phyloP scores from a whole-genome alignment of 1,140 invertebrate genomes.

The Temnothorax longispinosus region DNA sequence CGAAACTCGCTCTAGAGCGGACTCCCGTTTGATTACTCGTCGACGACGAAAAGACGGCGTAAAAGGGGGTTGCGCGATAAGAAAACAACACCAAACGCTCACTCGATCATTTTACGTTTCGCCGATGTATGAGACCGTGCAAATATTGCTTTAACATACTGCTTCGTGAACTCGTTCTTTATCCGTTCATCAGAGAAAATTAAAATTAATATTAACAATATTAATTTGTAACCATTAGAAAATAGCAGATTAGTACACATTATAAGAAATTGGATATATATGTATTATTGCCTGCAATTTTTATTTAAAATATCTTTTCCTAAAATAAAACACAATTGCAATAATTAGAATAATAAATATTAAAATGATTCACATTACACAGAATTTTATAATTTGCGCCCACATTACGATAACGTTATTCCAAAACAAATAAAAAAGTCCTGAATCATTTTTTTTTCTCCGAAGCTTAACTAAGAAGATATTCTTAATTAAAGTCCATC shows the following conservation, averaged over 20 bases:
- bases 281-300: background rate
- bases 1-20: constrained; percentile 26
- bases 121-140: background rate
- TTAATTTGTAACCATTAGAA: background rate
- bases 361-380: background rate
- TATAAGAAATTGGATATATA: background rate
- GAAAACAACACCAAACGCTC: background rate
- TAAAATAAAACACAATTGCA: background rate
- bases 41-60: constrained; percentile 24
- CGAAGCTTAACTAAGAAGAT: background rate
- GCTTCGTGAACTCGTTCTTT: background rate
- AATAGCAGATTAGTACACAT: background rate
- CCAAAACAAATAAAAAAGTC: background rate
- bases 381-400: background rate
- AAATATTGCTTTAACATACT: background rate
- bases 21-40: constrained; percentile 68
- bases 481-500: background rate
- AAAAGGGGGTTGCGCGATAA: constrained; percentile 15
- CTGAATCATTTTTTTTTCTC: background rate
- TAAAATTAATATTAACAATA: background rate
- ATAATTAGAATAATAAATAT: background rate
- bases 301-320: background rate
- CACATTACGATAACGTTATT: background rate
- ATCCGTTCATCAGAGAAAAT: background rate
- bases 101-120: background rate